A percentile compares a stretch with the other conserved stretches of the same genome.
phyloP scores from a whole-genome alignment of 1,140 invertebrate species.

The Trichoplusia ni region DNA sequence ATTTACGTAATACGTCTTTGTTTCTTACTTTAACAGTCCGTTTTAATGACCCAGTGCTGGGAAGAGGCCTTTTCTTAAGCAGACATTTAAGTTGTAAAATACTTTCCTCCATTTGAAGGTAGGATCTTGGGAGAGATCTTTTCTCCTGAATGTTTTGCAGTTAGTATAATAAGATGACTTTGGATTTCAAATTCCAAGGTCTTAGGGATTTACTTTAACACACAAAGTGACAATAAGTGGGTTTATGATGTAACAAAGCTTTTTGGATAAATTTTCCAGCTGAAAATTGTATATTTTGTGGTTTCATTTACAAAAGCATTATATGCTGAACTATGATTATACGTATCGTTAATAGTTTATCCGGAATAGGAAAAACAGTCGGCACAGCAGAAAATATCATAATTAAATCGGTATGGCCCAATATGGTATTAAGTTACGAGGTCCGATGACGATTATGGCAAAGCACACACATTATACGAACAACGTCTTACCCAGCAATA shows the following conservation, averaged over 20 bases:
- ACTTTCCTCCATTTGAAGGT: slow-evolving; percentile 4
- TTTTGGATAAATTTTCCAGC: not conserved
- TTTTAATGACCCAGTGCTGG: slow-evolving; percentile 27
- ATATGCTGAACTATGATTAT: not conserved
- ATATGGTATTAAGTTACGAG: slow-evolving; percentile 5
- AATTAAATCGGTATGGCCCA: not conserved
- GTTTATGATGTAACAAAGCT: not conserved
- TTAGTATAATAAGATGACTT: slow-evolving; percentile 19
- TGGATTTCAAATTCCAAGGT: not conserved
- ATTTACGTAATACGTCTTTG: slow-evolving; percentile 41
- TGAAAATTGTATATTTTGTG: not conserved
- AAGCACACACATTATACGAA: slow-evolving; percentile 27
- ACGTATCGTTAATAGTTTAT: not conserved
- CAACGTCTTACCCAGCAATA: slow-evolving; percentile 25
- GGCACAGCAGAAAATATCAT: not conserved
- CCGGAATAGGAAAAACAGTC: not conserved
- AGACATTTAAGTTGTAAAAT: slow-evolving; percentile 14
- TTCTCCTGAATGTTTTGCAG: slow-evolving; percentile 12
- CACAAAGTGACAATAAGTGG: not conserved
- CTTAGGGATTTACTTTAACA: not conserved
- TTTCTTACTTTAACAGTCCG: slow-evolving; percentile 22
- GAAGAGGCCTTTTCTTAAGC: not conserved
- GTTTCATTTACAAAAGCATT: too few species aligned
- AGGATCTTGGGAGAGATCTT: not conserved
- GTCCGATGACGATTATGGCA: slow-evolving; percentile 1